Evolutionary conservation across 2,888 invertebrate species (phyloP), one percentile per base, ranked within the genome.

Genomic region (Yponomeuta evonymella): DNA sequence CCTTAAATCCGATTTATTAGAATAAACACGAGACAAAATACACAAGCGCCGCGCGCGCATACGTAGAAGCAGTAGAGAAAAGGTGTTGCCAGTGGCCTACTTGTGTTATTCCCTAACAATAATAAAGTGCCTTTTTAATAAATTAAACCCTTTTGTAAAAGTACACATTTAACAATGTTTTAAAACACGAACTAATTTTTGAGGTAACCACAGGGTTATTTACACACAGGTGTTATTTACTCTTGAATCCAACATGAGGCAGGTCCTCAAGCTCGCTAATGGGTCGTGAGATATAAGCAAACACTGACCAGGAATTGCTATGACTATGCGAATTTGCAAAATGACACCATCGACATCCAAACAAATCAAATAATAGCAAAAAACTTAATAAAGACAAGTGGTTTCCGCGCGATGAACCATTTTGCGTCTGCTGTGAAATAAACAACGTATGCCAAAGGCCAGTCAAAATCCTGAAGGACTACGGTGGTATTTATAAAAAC

Each of bases 301-400:
- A 65, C 65, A 65, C 23, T 29, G 10, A 65, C 9, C 65, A 65
- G 65, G 65, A 65, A 65, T 29, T 65, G 29, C 3, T 65, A 65
- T 12, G 12, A 33, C 65, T 33, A 30, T 65, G 65, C 15, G 11
- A 65, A 65, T 65, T 65, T 23, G 10, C 65, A 33, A 65, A 58
- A 58, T 63, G 12, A 65, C 65, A 65, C 33, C 33, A 65, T 29
- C 65, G 15, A 15, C 51, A 58, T 58, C 51, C 51, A 58, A 58
- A 58, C 51, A 58, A 58, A 58, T 58, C 15, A 58, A 58, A 58
- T 10, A 10, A 58, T 15, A 12, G 12, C 12, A 58, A 15, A 58
- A 58, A 58, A 58, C 51, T 15, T 12, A 15, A 12, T 58, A 15
- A 12, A 15, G 51, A 4, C 43, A 43, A 1, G 51, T 58, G 51